Base-by-base conservation (phyloP, 2,797 vertebrate genomes). In the Champsocephalus esox region DNA sequence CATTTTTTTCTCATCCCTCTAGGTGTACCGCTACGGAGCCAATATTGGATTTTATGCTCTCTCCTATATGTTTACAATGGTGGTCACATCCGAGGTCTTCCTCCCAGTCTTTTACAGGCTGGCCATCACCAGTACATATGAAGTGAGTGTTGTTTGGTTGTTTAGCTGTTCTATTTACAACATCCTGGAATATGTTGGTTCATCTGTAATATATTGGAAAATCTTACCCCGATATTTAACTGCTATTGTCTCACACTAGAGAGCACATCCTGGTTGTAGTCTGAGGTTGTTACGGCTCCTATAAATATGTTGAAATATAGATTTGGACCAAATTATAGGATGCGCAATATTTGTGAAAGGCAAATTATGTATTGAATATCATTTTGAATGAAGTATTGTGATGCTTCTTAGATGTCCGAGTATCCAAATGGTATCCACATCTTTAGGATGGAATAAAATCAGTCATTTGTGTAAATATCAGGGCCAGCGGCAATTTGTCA, bases 31-130 rank as follows among this genome's bases (percentile, higher is more conserved):
- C 50, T 97, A 94, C 0, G 98, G 98, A 64, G 95, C 95, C 66
- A 79, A 84, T 16, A 96, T 95, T 81, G 86, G 83, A 71, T 76
- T 95, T 78, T 96, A 95, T 7, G 89, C 88, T 66, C 24, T 98
- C 68, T 87, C 96, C 60, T 97, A 97, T 0, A 3, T 74, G 0
- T 16, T 97, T 0, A 93, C 96, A 32, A 95, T 97, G 75, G 28
- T 94, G 54, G 56, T 96, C 84, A 96, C 95, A 77, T 96, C 98
- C 0, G 98, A 99, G 85, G 41, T 98, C 77, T 99, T 98, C 77
- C 93, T 99, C 9, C 98, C 98, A 0, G 95, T 99, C 75, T 99
- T 99, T 92, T 99, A 99, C 91, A 95, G 92, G 32, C 93, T 99
- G 85, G 93, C 94, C 9, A 93, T 98, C 80, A 97, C 96, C 81